Evolutionary conservation across 1,140 invertebrate species (phyloP).

Genomic region (Neotoxoptera formosana): DNA sequence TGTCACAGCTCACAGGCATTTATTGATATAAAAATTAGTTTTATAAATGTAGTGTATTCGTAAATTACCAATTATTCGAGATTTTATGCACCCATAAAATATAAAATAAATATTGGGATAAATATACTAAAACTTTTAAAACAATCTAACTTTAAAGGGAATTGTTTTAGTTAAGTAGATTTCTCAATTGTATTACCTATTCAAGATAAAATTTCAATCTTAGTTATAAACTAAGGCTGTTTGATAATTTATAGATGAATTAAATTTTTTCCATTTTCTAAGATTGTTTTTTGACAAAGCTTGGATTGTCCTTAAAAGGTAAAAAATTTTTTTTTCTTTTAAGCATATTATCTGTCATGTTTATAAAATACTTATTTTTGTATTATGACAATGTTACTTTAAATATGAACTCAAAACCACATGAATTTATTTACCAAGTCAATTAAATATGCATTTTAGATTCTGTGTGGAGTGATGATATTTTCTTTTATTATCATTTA

Average conservation of each 20-base stretch:
- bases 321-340: too few relatives aligned
- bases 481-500: too few relatives aligned
- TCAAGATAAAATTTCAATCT: neutral
- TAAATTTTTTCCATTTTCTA: neutral
- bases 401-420: neutral
- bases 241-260: neutral
- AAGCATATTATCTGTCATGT: too few relatives aligned
- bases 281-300: neutral
- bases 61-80: neutral
- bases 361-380: too few relatives aligned
- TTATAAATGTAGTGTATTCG: neutral
- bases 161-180: neutral
- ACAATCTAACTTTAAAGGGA: neutral
- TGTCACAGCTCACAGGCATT: neutral
- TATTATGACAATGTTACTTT: neutral
- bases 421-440: neutral
- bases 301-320: too few relatives aligned
- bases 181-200: neutral
- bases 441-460: too few relatives aligned
- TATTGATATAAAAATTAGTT: neutral
- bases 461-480: too few relatives aligned
- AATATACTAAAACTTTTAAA: neutral
- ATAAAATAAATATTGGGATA: too few relatives aligned
- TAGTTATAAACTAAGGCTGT: neutral
- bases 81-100: neutral